Evolutionary conservation across 2,113 vertebrate species (phyloP), one percentile per base, ranked within the genome.

Genomic region (Cheilinus undulatus): DNA sequence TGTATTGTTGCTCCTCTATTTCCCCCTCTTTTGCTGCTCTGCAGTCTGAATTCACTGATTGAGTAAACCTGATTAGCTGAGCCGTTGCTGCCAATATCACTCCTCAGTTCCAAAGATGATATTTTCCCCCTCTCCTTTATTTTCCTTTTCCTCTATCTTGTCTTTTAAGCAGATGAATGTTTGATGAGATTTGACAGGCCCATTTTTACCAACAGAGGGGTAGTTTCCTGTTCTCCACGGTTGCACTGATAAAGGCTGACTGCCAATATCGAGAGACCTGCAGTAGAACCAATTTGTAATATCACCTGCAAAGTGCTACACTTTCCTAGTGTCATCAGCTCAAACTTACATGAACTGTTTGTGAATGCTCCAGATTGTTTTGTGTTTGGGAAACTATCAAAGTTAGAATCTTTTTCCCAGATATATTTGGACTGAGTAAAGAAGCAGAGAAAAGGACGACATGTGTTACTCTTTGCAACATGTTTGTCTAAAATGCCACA

Each of bases 51-150:
- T 72, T 36, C 71, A 38, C 77, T 86, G 86, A 88, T 86, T 86
- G 72, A 85, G 83, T 71, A 76, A 90, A 89, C 74, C 76, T 83
- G 82, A 86, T 89, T 86, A 86, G 67, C 54, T 23, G 36, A 58
- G 68, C 52, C 15, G 42, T 56, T 0, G 14, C 73, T 70, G 68
- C 80, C 77, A 87, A 83, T 72, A 74, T 79, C 71, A 64, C 73
- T 71, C 63, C 22, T 59, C 22, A 38, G 15, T 69, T 87, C 67
- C 49, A 78, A 52, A 79, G 58, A 64, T 50, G 46, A 50, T 70
- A 19, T 43, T 65, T 23, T 65, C 4, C 22, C 13, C 14, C 52
- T 50, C 48, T 51, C 42, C 11, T 64, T 66, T 23, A 50, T 65
- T 80, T 86, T 30, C 63, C n/a, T 38, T 54, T 69, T 79, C 48